A percentile compares a stretch with the other conserved stretches of the same genome.
Conservation (phyloP, 53 echinoderm and acorn worm species). For the Echinometra lucunter region DNA sequence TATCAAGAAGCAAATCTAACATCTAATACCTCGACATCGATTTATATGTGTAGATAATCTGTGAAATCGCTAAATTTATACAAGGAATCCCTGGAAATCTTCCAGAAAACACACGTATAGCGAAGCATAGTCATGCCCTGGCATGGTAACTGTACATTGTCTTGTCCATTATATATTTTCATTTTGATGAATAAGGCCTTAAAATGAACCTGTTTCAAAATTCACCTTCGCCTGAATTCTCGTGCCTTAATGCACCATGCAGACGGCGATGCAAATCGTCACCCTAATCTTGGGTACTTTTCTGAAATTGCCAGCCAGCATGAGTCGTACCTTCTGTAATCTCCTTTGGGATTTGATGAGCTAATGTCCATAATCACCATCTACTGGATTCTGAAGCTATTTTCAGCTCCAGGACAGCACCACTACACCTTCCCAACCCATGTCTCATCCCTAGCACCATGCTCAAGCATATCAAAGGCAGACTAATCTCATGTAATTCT, state of each 20-base stretch:
- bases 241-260: not conserved
- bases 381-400: conserved; percentile 32
- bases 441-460: not conserved
- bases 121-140: not conserved
- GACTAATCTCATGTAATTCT: not conserved
- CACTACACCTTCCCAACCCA: not conserved
- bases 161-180: not conserved
- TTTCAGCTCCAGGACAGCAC: not conserved
- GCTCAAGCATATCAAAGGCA: not conserved
- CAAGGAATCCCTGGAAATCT: not conserved
- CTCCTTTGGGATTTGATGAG: conserved; percentile 35
- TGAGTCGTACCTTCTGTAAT: conserved; percentile 35
- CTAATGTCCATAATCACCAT: conserved; percentile 28
- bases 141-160: not conserved
- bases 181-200: not conserved
- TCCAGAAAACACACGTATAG: not conserved
- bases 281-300: not conserved
- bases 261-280: not conserved
- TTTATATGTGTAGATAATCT: not conserved
- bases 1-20: too few species aligned
- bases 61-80: too few species aligned
- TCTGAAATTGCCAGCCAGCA: not conserved
- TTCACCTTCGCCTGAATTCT: not conserved
- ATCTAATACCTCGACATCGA: too few species aligned
- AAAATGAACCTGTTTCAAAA: not conserved